phyloP scores from a whole-genome alignment of 2,113 vertebrate genomes.

The Odobenus rosmarus region DNA sequence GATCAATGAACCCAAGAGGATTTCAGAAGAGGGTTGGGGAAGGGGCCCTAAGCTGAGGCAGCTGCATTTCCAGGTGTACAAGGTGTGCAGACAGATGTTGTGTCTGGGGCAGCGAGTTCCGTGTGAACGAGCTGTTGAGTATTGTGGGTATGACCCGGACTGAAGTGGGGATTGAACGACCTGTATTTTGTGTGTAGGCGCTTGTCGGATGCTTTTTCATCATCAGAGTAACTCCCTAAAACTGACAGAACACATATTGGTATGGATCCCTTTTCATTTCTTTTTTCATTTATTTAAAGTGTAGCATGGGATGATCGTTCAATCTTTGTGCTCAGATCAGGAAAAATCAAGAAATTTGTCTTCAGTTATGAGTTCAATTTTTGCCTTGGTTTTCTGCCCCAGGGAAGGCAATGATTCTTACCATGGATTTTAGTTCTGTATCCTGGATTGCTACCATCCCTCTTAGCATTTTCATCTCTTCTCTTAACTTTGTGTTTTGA shows the following conservation, averaged over 20 bases:
- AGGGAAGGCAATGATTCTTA: background rate
- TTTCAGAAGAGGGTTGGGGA: background rate
- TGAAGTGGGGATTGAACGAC: background rate
- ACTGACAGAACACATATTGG: background rate
- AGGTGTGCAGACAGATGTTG: too few relatives aligned
- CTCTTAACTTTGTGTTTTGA: background rate
- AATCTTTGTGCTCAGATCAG: background rate
- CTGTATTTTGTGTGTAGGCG: rapidly evolving
- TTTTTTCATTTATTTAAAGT: background rate
- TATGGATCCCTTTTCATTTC: background rate
- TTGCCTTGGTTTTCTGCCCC: background rate
- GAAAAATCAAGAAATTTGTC: background rate
- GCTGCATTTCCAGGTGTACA: background rate
- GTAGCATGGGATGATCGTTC: background rate
- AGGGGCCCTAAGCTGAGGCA: background rate
- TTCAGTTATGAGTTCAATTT: background rate
- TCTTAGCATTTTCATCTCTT: background rate
- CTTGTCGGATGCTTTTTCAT: background rate
- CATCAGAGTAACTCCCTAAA: background rate
- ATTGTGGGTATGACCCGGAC: background rate
- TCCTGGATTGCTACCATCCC: background rate
- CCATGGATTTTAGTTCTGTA: background rate
- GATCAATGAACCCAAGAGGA: background rate
- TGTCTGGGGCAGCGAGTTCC: background rate
- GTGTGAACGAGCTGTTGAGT: background rate